phyloP scores from a whole-genome alignment of 2,888 invertebrate species.

The Petrolisthes cinctipes region DNA sequence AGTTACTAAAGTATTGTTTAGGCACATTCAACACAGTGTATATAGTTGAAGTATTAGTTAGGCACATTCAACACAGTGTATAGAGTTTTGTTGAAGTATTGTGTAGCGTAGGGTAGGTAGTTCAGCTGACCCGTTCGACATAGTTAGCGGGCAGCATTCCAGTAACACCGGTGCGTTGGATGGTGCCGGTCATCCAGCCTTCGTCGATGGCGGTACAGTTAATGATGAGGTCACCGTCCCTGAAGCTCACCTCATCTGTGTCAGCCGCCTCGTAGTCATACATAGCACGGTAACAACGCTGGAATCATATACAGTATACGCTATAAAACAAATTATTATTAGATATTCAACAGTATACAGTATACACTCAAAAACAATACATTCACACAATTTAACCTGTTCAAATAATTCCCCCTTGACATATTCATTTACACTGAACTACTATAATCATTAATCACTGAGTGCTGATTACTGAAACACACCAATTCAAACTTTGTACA shows the following conservation, averaged over 20 bases:
- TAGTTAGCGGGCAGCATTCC: conserved; percentile 99
- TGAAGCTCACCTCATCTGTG: conserved; percentile 94
- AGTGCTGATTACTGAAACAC: too few species aligned
- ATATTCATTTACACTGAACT: too few species aligned
- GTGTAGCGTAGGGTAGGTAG: neutral
- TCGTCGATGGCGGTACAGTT: conserved; percentile 95
- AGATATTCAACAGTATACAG: neutral
- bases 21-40: too few species aligned
- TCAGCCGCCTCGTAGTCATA: conserved; percentile 99
- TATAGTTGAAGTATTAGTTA: too few species aligned
- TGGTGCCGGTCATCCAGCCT: conserved; percentile 98
- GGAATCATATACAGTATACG: conserved; percentile 67
- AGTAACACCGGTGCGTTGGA: conserved; percentile 90
- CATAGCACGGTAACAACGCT: conserved; percentile 91
- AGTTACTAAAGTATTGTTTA: too few species aligned
- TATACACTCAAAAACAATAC: too few species aligned
- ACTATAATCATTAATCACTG: too few species aligned
- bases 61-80: too few species aligned
- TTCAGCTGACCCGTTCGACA: conserved; percentile 78
- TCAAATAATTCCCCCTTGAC: neutral
- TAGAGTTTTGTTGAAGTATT: too few species aligned
- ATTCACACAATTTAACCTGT: neutral
- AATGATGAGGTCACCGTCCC: conserved; percentile 92
- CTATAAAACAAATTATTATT: neutral
- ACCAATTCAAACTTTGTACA: too few species aligned